Evolutionary conservation across 2,888 invertebrate genomes (phyloP).

Genomic region (Lacanobia oleracea): DNA sequence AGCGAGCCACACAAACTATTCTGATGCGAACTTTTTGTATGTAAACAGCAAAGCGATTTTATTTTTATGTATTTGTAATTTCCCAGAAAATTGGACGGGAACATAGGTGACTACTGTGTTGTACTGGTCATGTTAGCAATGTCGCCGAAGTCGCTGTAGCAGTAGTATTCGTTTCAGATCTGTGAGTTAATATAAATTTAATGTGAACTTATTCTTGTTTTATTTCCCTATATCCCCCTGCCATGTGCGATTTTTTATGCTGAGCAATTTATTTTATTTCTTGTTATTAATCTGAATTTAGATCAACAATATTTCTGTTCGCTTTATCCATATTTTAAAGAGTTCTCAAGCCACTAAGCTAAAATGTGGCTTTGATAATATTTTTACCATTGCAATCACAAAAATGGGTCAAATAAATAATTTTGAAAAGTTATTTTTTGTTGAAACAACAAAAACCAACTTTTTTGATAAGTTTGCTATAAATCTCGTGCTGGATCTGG

Average conservation of each 20-base stretch:
- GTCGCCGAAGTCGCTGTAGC: slow-evolving; percentile 73
- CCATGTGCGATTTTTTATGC: slow-evolving; percentile 74
- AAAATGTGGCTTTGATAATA: not conserved
- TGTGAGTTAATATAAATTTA: slow-evolving; percentile 89
- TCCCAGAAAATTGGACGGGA: slow-evolving; percentile 61
- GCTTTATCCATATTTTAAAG: not conserved
- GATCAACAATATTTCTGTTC: not conserved
- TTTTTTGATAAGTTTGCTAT: not conserved
- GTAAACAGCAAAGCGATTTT: slow-evolving; percentile 72
- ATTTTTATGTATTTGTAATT: slow-evolving; percentile 62
- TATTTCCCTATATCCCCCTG: slow-evolving; percentile 75
- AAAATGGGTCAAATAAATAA: not conserved
- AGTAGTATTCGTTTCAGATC: slow-evolving; percentile 84
- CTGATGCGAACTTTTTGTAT: slow-evolving; percentile 72
- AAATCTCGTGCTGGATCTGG: not conserved
- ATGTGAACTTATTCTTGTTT: slow-evolving; percentile 88
- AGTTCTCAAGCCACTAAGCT: not conserved
- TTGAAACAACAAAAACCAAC: not conserved
- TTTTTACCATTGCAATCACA: not conserved
- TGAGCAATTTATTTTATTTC: slow-evolving; percentile 39
- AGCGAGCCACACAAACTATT: slow-evolving; percentile 63
- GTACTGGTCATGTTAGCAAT: slow-evolving; percentile 48
- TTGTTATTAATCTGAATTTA: not conserved
- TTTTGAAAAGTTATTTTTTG: slow-evolving; percentile 6
- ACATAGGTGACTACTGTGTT: slow-evolving; percentile 50